Base-by-base conservation (phyloP, 2,888 invertebrate species). In the Venusia cambrica region DNA sequence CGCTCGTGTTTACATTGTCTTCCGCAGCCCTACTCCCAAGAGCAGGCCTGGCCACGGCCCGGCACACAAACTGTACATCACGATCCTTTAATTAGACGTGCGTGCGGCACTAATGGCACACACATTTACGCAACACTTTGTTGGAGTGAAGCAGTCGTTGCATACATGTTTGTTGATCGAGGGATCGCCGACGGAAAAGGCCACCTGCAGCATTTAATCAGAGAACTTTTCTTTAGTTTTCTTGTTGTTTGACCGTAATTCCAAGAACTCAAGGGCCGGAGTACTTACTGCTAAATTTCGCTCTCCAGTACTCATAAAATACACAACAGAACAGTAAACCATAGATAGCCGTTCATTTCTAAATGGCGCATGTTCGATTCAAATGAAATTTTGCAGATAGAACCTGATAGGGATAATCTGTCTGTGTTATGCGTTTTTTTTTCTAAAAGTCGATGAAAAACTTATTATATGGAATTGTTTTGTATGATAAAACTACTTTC, bases 21-120 rank as follows among this genome's bases (percentile, higher is more conserved):
- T 25, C 19, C 8, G 34, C 43, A 43, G 29, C 45, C 45, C 45
- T 45, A 37, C 28, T 37, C 37, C 36, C 57, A 44, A 58, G 57
- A 51, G 47, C 53, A 49, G 51, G 48, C 52, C 57, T 66, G 70
- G 62, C 67, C 46, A 51, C 49, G 51, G 48, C 52, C 57, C 65
- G 70, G 62, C 67, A 64, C 57, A 69, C 61, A 62, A 58, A 61
- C 54, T 52, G 52, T 62, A 58, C 66, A 66, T 38, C 48, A 38
- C 62, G 62, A 68, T 64, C 71, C 68, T 73, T 71, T 77, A 77
- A 79, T 77, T 78, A 74, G 72, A 73, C 53, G 53, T 56, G 72
- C 53, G 53, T 56, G 54, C 57, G 48, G 52, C 47, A 53, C 61
- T 62, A 62, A 63, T 56, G 51, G 57, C 60, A 55, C 62, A 63